Conservation (phyloP, 2,797 vertebrate genomes). For the Chelmon rostratus region DNA sequence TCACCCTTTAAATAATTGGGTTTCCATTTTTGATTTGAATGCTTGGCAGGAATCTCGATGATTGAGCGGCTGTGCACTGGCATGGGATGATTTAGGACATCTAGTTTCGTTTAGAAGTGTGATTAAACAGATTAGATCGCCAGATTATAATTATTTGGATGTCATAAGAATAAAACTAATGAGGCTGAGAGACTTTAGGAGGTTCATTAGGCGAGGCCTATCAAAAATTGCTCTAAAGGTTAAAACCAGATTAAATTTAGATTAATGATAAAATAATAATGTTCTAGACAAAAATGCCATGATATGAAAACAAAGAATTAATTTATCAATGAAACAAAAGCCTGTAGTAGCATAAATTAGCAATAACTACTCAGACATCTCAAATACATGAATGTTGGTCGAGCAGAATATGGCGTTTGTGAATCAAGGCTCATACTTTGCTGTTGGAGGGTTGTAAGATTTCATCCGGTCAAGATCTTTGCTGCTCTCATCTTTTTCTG, state of each 20-base stretch:
- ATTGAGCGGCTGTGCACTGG: slow-evolving; percentile 48
- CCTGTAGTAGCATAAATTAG: neutral
- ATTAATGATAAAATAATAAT: slow-evolving; percentile 29
- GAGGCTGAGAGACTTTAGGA: slow-evolving; percentile 36
- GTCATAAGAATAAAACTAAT: slow-evolving; percentile 63
- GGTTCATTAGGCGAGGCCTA: slow-evolving; percentile 44
- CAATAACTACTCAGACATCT: neutral
- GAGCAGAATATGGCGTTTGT: neutral
- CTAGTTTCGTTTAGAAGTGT: slow-evolving; percentile 51
- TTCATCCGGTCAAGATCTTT: slow-evolving; percentile 21
- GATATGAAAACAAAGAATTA: neutral
- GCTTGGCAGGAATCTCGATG: slow-evolving; percentile 35
- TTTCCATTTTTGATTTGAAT: slow-evolving; percentile 59
- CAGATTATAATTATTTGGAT: slow-evolving; percentile 66
- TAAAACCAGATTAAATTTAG: slow-evolving; percentile 37
- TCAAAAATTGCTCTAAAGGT: slow-evolving; percentile 36
- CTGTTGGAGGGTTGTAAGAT: neutral
- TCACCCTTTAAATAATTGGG: slow-evolving; percentile 52
- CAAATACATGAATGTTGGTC: neutral
- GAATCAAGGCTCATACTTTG: neutral
- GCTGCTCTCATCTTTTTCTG: neutral
- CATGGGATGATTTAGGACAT: slow-evolving; percentile 59
- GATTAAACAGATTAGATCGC: slow-evolving; percentile 67
- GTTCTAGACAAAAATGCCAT: neutral
- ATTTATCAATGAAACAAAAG: neutral